Evolutionary conservation across 1,140 invertebrate genomes (phyloP).

Genomic region (Zaprionus nigranus): DNA sequence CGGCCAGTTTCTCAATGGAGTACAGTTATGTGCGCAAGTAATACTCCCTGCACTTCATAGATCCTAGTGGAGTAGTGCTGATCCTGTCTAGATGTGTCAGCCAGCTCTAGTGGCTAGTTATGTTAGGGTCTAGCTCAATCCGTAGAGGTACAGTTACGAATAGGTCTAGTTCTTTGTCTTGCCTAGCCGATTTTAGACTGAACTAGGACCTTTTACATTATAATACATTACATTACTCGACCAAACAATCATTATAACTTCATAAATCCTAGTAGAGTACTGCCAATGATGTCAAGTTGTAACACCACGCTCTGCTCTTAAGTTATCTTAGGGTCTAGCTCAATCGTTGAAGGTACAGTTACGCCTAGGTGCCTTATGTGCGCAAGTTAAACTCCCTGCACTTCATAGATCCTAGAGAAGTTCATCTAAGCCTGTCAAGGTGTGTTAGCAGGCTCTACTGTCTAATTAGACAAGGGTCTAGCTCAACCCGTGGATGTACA

Average conservation of each 20-base stretch:
- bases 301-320: too few species aligned
- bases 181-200: neutral
- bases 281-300: too few species aligned
- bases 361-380: too few species aligned
- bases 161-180: neutral
- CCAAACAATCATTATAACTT: too few species aligned
- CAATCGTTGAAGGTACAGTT: neutral
- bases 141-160: neutral
- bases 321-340: neutral
- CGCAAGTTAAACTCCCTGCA: too few species aligned
- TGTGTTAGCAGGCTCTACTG: too few species aligned
- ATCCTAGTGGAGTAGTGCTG: neutral
- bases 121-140: neutral
- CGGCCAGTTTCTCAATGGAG: neutral
- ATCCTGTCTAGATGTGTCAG: neutral
- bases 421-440: too few species aligned
- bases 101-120: neutral
- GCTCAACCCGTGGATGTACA: neutral
- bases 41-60: neutral
- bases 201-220: too few species aligned
- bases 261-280: too few species aligned
- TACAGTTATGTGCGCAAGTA: neutral
- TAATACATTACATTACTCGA: neutral
- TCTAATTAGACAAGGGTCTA: too few species aligned
- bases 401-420: too few species aligned